A percentile compares a stretch with the other conserved stretches of the same genome.
Conservation (phyloP, 2,113 vertebrate genomes). For the Gallinago paraguaiae region DNA sequence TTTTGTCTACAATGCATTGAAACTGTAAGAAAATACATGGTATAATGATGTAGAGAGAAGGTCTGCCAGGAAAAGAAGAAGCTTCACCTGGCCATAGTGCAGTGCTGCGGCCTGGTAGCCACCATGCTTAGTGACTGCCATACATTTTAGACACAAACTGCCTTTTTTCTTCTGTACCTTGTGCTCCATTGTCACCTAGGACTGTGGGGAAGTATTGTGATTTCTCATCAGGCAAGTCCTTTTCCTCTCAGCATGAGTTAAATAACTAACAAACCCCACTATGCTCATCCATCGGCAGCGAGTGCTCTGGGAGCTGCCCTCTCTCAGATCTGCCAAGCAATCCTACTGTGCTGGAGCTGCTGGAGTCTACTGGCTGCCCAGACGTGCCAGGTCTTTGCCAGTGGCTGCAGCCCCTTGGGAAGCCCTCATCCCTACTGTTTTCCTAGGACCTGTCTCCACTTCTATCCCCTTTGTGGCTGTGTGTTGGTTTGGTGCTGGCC, state of each 20-base stretch:
- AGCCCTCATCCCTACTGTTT: fast-evolving
- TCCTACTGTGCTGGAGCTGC: fast-evolving
- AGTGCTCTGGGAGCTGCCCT: neutral
- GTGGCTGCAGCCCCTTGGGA: neutral
- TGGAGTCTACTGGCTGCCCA: fast-evolving
- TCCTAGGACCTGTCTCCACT: neutral
- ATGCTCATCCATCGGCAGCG: too few relatives aligned
- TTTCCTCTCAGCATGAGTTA: neutral
- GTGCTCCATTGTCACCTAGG: fast-evolving
- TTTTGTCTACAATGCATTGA: neutral
- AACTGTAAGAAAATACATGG: neutral
- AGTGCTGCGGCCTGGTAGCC: neutral
- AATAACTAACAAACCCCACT: neutral
- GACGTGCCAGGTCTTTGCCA: neutral
- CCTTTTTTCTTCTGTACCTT: neutral
- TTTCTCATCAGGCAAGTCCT: neutral
- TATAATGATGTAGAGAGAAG: neutral
- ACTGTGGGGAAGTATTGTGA: neutral
- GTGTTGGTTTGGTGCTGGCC: fast-evolving
- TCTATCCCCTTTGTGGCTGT: fast-evolving
- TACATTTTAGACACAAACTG: neutral
- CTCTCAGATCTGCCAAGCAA: fast-evolving
- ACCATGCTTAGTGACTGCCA: neutral
- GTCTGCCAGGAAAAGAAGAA: neutral
- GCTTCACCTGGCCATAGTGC: fast-evolving